phyloP scores from a whole-genome alignment of 2,113 vertebrate species.

The Rousettus leschenaultii region DNA sequence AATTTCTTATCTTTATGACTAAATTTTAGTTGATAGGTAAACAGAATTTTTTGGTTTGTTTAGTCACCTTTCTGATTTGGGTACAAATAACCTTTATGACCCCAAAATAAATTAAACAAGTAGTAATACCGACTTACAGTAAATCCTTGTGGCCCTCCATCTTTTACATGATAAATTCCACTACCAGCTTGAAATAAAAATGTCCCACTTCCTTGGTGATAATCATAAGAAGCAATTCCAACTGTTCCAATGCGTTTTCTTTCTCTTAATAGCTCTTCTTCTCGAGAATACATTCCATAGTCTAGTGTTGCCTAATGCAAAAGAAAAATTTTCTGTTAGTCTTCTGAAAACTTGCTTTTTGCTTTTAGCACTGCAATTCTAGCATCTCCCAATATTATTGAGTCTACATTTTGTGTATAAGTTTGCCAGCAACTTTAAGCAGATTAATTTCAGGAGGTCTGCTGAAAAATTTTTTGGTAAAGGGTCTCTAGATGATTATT shows the following conservation, averaged over 20 bases:
- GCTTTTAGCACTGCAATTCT: background rate
- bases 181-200: conserved; percentile 84
- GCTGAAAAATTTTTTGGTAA: background rate
- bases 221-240: conserved; percentile 87
- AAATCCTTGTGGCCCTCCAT: conserved; percentile 86
- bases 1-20: conserved; percentile 6
- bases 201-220: conserved; percentile 85
- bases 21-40: background rate
- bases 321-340: conserved; percentile 37
- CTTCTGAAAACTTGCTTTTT: conserved; percentile 14
- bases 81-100: conserved; percentile 3
- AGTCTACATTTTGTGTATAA: background rate
- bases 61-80: conserved; percentile 14
- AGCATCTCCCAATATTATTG: background rate
- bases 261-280: conserved; percentile 87
- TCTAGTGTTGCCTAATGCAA: conserved; percentile 82
- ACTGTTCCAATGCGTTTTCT: conserved; percentile 87
- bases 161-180: conserved; percentile 85
- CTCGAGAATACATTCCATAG: conserved; percentile 89
- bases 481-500: background rate
- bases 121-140: conserved; percentile 80
- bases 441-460: conserved; percentile 6
- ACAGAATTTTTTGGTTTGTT: background rate
- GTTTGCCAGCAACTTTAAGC: background rate
- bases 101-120: conserved; percentile 2